Evolutionary conservation across 1,140 invertebrate species (phyloP).

Genomic region (Himalopsyche phryganea): DNA sequence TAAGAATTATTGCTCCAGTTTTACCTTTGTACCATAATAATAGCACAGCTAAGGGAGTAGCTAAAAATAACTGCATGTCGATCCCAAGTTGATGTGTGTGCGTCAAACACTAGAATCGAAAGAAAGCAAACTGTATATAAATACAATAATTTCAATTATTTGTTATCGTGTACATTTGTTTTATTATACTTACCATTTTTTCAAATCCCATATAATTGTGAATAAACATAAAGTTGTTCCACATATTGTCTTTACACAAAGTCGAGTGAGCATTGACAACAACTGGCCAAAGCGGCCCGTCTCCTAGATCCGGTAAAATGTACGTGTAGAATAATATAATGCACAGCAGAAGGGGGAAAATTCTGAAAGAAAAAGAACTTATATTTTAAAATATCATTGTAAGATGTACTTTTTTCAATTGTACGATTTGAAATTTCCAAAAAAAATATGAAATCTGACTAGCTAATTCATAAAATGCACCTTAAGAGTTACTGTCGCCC

Average conservation of each 20-base stretch:
- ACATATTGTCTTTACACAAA: slow-evolving; percentile 59
- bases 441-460: background rate
- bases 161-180: too few relatives aligned
- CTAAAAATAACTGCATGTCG: slow-evolving; percentile 75
- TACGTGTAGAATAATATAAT: slow-evolving; percentile 64
- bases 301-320: slow-evolving; percentile 57
- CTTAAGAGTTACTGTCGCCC: too few relatives aligned
- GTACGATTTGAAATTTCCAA: background rate
- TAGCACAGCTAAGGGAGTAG: slow-evolving; percentile 65
- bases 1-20: slow-evolving; percentile 53
- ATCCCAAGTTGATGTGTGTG: slow-evolving; percentile 72
- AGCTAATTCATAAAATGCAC: too few relatives aligned
- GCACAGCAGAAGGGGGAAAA: slow-evolving; percentile 57
- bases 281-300: slow-evolving; percentile 61
- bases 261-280: slow-evolving; percentile 59
- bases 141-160: background rate
- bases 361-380: slow-evolving; percentile 41
- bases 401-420: background rate
- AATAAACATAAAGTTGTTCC: slow-evolving; percentile 60
- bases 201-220: slow-evolving; percentile 63
- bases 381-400: background rate
- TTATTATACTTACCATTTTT: slow-evolving; percentile 55
- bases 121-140: background rate
- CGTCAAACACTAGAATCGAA: slow-evolving; percentile 58
- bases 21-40: slow-evolving; percentile 63